phyloP scores from a whole-genome alignment of 2,888 invertebrate species.

The Periphyllus acericola region DNA sequence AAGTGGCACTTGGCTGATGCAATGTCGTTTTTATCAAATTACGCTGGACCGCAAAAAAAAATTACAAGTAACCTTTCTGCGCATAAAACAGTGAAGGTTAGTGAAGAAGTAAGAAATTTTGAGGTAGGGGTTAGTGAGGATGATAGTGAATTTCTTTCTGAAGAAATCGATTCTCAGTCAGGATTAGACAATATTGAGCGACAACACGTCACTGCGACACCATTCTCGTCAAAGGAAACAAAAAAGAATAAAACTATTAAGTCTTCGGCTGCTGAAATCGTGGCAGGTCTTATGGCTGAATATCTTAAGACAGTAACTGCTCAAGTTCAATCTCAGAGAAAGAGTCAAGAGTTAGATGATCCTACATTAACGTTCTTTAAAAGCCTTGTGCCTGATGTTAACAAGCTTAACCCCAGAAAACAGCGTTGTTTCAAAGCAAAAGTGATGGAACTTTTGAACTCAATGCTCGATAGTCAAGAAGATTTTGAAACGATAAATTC shows the following conservation, averaged over 20 bases:
- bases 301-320: conserved; percentile 32
- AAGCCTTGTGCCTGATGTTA: conserved; percentile 61
- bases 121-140: conserved; percentile 31
- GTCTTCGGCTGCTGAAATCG: conserved; percentile 13
- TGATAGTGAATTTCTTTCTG: not conserved
- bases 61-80: conserved; percentile 9
- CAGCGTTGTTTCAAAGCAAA: conserved; percentile 57
- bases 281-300: conserved; percentile 10
- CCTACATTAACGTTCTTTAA: conserved; percentile 54
- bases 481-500: conserved; percentile 23
- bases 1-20: conserved; percentile 62
- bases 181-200: conserved; percentile 25
- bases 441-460: conserved; percentile 51
- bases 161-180: conserved; percentile 9
- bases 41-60: conserved; percentile 36
- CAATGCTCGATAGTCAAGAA: conserved; percentile 55
- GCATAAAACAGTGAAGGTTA: not conserved
- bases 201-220: not conserved
- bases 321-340: conserved; percentile 33
- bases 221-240: conserved; percentile 9
- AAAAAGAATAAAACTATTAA: conserved; percentile 20
- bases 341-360: conserved; percentile 37
- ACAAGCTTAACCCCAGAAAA: conserved; percentile 29
- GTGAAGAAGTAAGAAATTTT: conserved; percentile 14
- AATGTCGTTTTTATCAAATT: conserved; percentile 59